Evolutionary conservation across 2,888 invertebrate species (phyloP).

Genomic region (Amphipoea oculea): DNA sequence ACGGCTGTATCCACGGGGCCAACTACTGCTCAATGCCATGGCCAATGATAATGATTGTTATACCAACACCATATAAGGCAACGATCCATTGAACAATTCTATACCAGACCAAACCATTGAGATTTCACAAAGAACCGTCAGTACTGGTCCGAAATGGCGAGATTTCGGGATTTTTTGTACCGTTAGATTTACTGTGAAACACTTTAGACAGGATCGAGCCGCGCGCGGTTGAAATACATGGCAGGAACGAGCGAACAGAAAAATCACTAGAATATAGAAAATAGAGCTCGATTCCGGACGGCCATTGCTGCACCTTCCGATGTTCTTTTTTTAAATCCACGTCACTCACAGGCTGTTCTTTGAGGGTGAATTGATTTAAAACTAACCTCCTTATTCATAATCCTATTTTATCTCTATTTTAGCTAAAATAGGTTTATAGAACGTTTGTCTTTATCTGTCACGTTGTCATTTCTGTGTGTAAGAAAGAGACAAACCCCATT

Average conservation of each 20-base stretch:
- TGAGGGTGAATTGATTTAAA: conserved; percentile 3
- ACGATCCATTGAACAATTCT: not conserved
- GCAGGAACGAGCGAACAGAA: conserved; percentile 24
- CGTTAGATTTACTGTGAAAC: conserved; percentile 47
- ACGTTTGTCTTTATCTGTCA: too few relatives aligned
- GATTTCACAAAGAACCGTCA: conserved; percentile 12
- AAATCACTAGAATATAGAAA: conserved; percentile 44
- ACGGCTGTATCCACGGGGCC: too few relatives aligned
- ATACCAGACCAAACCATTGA: not conserved
- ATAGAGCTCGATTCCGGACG: conserved; percentile 19
- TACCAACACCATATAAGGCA: not conserved
- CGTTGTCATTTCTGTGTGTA: too few relatives aligned
- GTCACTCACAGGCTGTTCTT: conserved; percentile 19
- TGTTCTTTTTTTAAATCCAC: conserved; percentile 26
- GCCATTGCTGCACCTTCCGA: not conserved
- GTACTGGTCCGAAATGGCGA: conserved; percentile 4
- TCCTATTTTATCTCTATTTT: too few relatives aligned
- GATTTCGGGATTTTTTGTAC: conserved; percentile 25
- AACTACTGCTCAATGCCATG: not conserved
- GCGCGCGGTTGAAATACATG: conserved; percentile 48
- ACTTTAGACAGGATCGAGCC: conserved; percentile 45
- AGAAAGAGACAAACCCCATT: too few relatives aligned
- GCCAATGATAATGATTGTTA: not conserved
- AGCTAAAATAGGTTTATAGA: too few relatives aligned
- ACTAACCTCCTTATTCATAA: too few relatives aligned